These are phyloP conservation scores for Pelusios castaneus DNA, from an alignment of 2,113 vertebrate genomes.

Conservation along the genomic window DNA sequence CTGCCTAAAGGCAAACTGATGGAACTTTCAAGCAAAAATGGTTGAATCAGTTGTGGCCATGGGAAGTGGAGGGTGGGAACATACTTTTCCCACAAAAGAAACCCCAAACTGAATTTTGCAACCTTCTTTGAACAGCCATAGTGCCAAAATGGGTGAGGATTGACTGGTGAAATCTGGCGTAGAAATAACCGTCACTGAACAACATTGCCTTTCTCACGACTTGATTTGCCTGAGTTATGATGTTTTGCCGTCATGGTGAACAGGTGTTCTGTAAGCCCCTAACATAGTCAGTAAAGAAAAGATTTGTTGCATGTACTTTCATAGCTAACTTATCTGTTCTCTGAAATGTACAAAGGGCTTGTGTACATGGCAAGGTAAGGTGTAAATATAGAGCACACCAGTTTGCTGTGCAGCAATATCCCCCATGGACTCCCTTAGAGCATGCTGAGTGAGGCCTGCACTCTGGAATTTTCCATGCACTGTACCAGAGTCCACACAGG, in stretches of 20 bases:
- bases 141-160: background rate
- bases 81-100: background rate
- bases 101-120: background rate
- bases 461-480: too few relatives aligned
- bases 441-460: too few relatives aligned
- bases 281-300: background rate
- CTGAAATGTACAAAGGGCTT: background rate
- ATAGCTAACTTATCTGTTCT: background rate
- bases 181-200: background rate
- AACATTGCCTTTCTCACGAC: background rate
- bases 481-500: too few relatives aligned
- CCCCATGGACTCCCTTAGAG: too few relatives aligned
- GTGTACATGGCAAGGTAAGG: rapidly evolving
- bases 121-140: background rate
- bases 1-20: background rate
- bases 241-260: background rate
- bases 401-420: too few relatives aligned
- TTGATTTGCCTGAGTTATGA: background rate
- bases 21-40: background rate
- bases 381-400: too few relatives aligned
- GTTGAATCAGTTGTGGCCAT: background rate
- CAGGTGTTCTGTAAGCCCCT: background rate
- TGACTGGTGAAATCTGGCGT: background rate
- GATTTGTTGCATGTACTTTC: background rate
- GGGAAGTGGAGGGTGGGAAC: background rate